Evolutionary conservation across 1,140 invertebrate species (phyloP).

Genomic region (Cyclargus thomasi): DNA sequence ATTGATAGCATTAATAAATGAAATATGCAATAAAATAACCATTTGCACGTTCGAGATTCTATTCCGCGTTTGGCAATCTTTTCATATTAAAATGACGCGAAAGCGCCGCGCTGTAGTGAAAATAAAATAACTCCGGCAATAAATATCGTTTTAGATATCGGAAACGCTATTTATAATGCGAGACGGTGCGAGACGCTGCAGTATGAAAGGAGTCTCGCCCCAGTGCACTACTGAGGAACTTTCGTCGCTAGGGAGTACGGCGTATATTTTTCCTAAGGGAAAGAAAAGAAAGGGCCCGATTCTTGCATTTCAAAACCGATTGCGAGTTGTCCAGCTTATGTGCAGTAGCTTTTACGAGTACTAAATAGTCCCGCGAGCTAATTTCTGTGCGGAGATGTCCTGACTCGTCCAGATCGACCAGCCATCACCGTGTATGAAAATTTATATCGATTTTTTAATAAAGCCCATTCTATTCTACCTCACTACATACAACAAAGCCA

Average conservation of each 20-base stretch:
- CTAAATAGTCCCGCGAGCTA: too few species aligned
- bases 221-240: neutral
- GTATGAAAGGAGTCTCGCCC: neutral
- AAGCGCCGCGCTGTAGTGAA: neutral
- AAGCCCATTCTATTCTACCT: too few species aligned
- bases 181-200: neutral
- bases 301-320: too few species aligned
- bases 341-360: too few species aligned
- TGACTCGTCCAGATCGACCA: too few species aligned
- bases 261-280: neutral
- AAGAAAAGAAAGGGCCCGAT: neutral
- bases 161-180: neutral
- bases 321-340: too few species aligned
- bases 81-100: neutral
- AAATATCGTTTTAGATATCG: conserved; percentile 1
- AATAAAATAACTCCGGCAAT: neutral
- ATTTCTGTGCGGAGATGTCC: too few species aligned
- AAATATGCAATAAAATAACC: neutral
- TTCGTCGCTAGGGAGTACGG: neutral
- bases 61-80: neutral
- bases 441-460: too few species aligned
- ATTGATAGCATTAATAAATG: too few species aligned
- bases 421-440: too few species aligned
- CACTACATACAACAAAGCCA: too few species aligned
- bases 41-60: neutral